phyloP scores from a whole-genome alignment of 2,888 invertebrate species.

The Drosophila kanekoi region DNA sequence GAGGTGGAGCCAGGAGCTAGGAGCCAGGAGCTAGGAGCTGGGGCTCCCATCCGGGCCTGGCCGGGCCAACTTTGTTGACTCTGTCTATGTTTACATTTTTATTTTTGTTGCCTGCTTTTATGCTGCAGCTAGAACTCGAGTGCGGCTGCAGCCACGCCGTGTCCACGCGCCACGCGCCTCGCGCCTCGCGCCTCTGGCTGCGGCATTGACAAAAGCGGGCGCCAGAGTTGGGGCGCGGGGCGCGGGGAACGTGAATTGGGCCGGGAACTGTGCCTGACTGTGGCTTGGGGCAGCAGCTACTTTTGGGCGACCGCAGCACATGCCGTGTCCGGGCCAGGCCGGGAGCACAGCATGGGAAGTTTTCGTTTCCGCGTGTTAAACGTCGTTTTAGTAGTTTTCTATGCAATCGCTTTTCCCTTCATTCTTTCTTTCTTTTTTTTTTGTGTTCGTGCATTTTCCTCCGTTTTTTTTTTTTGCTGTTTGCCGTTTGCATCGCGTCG shows the following conservation, averaged over 20 bases:
- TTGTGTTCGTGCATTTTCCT: background rate
- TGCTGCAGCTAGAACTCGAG: constrained; percentile 22
- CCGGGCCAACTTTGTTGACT: constrained; percentile 68
- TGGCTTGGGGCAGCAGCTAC: constrained; percentile 9
- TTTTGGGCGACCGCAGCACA: constrained; percentile 45
- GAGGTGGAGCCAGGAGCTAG: background rate
- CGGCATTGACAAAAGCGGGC: constrained; percentile 18
- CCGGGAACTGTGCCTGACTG: too few relatives aligned
- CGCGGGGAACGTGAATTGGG: too few relatives aligned
- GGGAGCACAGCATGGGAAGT: constrained; percentile 19
- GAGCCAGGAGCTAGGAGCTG: background rate
- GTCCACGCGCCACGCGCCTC: background rate
- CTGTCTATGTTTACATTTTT: constrained; percentile 69
- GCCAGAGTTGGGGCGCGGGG: background rate
- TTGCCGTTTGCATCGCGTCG: background rate
- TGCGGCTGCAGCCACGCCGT: constrained; percentile 12
- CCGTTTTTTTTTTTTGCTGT: constrained; percentile 1
- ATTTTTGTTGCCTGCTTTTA: constrained; percentile 29
- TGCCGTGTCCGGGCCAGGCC: constrained; percentile 19
- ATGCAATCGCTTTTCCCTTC: constrained; percentile 10
- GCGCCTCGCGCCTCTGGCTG: constrained; percentile 2
- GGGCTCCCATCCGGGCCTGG: constrained; percentile 14
- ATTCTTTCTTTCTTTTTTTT: background rate
- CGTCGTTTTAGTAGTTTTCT: constrained; percentile 73
- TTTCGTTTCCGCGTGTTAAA: constrained; percentile 66